Evolutionary conservation across 2,888 invertebrate genomes (phyloP).

Genomic region (Iphiclides podalirius): DNA sequence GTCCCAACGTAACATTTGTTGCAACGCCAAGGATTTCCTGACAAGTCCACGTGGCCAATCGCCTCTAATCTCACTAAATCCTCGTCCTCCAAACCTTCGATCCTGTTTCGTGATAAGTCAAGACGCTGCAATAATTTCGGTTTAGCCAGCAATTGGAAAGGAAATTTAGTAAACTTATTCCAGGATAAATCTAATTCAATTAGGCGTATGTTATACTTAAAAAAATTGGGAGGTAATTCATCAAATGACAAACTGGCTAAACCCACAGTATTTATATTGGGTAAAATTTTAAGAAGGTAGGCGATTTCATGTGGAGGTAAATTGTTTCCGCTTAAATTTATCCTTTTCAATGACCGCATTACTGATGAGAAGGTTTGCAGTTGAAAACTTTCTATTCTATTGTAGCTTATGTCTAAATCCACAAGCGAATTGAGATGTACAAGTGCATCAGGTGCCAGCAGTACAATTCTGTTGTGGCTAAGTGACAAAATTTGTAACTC

Average conservation of each 20-base stretch:
- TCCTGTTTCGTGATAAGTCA: constrained; percentile 87
- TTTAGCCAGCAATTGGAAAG: constrained; percentile 76
- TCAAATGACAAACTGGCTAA: constrained; percentile 81
- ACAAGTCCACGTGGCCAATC: constrained; percentile 74
- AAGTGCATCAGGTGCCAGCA: constrained; percentile 87
- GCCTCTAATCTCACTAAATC: constrained; percentile 80
- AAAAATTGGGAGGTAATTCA: constrained; percentile 78
- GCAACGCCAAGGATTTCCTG: constrained; percentile 85
- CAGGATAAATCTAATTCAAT: constrained; percentile 85
- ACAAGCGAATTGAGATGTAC: constrained; percentile 84
- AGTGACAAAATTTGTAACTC: constrained; percentile 79
- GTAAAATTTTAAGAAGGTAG: constrained; percentile 77
- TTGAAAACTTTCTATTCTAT: constrained; percentile 86
- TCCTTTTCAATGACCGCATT: constrained; percentile 80
- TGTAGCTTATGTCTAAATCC: constrained; percentile 87
- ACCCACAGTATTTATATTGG: constrained; percentile 78
- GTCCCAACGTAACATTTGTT: constrained; percentile 82
- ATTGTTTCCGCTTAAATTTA: constrained; percentile 86
- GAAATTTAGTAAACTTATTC: constrained; percentile 83
- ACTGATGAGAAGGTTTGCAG: constrained; percentile 80
- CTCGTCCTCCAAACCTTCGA: constrained; percentile 82
- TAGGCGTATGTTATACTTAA: constrained; percentile 81
- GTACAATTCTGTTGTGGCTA: constrained; percentile 86
- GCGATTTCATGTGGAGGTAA: constrained; percentile 78
- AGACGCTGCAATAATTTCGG: constrained; percentile 81